Base-by-base conservation (phyloP, 2,888 invertebrate species). In the Diloba caeruleocephala region DNA sequence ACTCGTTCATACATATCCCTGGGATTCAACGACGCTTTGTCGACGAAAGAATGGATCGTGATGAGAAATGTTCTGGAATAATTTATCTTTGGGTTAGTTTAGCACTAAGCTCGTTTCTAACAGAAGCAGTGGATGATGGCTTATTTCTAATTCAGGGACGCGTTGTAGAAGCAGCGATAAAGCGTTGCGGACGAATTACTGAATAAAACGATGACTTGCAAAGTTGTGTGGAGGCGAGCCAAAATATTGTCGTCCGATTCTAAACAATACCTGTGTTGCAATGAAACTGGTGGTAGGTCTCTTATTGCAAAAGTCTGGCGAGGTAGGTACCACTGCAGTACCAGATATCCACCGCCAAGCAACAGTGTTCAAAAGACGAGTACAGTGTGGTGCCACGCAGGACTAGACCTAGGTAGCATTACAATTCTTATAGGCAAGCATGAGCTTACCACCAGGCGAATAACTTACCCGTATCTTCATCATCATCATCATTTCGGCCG, bases 51-150 rank as follows among this genome's bases (percentile, higher is more conserved):
- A 88, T 87, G 81, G 82, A 82, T 85, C 84, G 82, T 85, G 85
- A 87, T 89, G 88, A 87, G 87, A 90, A 90, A 90, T 89, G 85
- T 86, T 81, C 81, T 79, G 80, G 86, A 89, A 92, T 89, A 90
- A 90, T 90, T 90, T 90, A 89, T 90, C 86, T 86, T 86, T 76
- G 80, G 86, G 86, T 88, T 84, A 86, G 87, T 86, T 89, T 84
- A 81, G 79, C 85, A 84, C 78, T 82, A 83, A 86, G 82, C 85
- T 84, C 78, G 79, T 85, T 83, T 83, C 78, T 69, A 76, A 71
- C 81, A 84, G 76, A 76, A 79, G 76, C 76, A 77, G 79, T 79
- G 79, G 79, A 84, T 85, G 84, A 83, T 79, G 80, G 84, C 82
- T 87, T 87, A 87, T 87, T 85, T 84, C 84, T 88, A 85, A 90